Conservation (phyloP, 2,888 invertebrate genomes). For the Brachylomia viminalis region DNA sequence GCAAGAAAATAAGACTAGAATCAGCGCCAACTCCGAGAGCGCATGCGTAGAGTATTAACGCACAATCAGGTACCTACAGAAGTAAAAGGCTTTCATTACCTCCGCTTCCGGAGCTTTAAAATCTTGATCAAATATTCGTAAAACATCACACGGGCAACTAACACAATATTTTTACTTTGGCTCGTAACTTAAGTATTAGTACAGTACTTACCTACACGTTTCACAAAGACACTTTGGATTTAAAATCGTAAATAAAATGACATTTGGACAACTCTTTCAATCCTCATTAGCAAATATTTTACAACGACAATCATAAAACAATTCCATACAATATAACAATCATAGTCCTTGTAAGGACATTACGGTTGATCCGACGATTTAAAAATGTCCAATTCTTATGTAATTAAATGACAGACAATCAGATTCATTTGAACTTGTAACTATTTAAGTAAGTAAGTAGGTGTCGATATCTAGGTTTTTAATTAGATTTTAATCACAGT, state of each 20-base stretch:
- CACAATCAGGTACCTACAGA: slow-evolving; percentile 60
- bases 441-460: slow-evolving; percentile 22
- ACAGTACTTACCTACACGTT: slow-evolving; percentile 1
- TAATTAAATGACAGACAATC: slow-evolving; percentile 2
- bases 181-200: slow-evolving; percentile 29
- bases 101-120: slow-evolving; percentile 41
- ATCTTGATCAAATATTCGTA: slow-evolving; percentile 14
- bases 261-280: slow-evolving; percentile 27
- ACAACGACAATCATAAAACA: slow-evolving; percentile 39
- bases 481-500: slow-evolving; percentile 55
- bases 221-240: slow-evolving; percentile 35
- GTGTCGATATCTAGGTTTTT: slow-evolving; percentile 31
- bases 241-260: slow-evolving; percentile 23
- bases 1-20: slow-evolving; percentile 37
- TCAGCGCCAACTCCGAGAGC: slow-evolving; percentile 31
- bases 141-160: slow-evolving; percentile 32
- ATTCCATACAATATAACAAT: slow-evolving; percentile 37
- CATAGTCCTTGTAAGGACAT: slow-evolving; percentile 7
- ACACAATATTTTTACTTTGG: slow-evolving; percentile 37
- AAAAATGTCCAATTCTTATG: slow-evolving; percentile 7
- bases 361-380: background rate
- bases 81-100: slow-evolving; percentile 47
- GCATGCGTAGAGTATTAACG: slow-evolving; percentile 11
- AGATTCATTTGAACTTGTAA: slow-evolving; percentile 28
- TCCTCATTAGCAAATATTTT: slow-evolving; percentile 16